Percentiles rank a stretch among this genome's conserved stretches.
Evolutionary conservation across 2,797 vertebrate genomes (phyloP).

Genomic region (Limosa lapponica): DNA sequence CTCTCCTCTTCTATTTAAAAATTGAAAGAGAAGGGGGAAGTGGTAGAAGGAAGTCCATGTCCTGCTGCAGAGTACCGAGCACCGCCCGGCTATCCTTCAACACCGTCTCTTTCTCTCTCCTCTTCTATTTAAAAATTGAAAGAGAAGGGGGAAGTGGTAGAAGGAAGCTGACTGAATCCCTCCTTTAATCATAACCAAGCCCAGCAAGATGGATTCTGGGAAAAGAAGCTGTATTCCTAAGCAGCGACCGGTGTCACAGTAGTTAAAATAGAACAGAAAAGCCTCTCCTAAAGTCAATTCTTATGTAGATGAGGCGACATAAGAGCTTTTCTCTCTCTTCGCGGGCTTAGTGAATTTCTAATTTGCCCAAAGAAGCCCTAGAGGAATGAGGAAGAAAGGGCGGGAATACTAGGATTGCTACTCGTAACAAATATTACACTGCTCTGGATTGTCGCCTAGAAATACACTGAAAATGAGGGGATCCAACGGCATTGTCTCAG

Average conservation of each 20-base stretch:
- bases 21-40: background rate
- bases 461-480: background rate
- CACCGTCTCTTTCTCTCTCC: background rate
- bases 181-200: background rate
- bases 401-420: background rate
- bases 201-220: conserved; percentile 52
- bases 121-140: background rate
- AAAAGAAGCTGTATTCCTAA: conserved; percentile 56
- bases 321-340: conserved; percentile 15
- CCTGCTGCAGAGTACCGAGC: background rate
- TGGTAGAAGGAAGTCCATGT: background rate
- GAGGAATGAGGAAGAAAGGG: background rate
- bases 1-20: background rate
- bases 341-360: background rate
- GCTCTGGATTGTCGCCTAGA: background rate
- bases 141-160: background rate
- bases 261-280: conserved; percentile 56
- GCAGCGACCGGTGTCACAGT: conserved; percentile 32
- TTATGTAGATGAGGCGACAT: conserved; percentile 64
- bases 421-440: background rate
- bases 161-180: background rate
- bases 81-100: background rate
- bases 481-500: background rate
- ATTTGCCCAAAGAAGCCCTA: conserved; percentile 18
- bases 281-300: conserved; percentile 63